Evolutionary conservation across 2,888 invertebrate species (phyloP), one percentile per base, ranked within the genome.

Genomic region (Cheilosia scutellata): DNA sequence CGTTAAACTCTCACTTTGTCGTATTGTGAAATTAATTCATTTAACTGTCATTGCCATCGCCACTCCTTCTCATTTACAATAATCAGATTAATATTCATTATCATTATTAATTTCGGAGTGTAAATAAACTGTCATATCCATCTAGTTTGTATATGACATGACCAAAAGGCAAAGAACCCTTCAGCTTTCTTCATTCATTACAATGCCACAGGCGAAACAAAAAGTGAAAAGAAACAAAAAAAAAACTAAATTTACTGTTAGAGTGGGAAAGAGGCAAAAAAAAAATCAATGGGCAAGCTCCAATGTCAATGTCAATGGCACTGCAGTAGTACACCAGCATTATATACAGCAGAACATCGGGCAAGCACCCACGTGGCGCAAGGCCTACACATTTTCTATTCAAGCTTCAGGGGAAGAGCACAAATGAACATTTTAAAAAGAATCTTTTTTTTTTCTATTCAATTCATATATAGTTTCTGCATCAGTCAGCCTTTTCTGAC

Each of bases 261-360:
- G 47, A 55, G 29, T 58, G 42, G 27, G 13, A 57, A 20, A 16
- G 44, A 55, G n/a, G 4, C 9, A 29, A 16, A 25, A 11, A 44
- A 53, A 62, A 72, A 82, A 82, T 72, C 78, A 78, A 83, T 83
- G 78, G 31, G 16, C 40, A 25, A 72, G 72, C 60, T 78, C 60
- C 82, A 83, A 78, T 83, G 82, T 78, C 82, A 83, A 78, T 83
- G 82, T 83, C 82, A 83, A 83, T 72, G 78, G 82, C 82, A 72
- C 60, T 72, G 66, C 72, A 65, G 74, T 65, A 42, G 27, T 6
- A 44, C 16, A 51, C 33, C 51, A 71, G 40, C 42, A 5, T 20
- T 11, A 31, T 11, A 37, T n/a, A 16, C 16, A 60, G 6, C n/a
- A 20, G 29, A 76, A 42, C 31, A 74, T 75, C 80, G 40, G 25